A percentile compares a stretch with the other conserved stretches of the same genome.
phyloP scores from a whole-genome alignment of 2,888 invertebrate species.

The Cosmia trapezina region DNA sequence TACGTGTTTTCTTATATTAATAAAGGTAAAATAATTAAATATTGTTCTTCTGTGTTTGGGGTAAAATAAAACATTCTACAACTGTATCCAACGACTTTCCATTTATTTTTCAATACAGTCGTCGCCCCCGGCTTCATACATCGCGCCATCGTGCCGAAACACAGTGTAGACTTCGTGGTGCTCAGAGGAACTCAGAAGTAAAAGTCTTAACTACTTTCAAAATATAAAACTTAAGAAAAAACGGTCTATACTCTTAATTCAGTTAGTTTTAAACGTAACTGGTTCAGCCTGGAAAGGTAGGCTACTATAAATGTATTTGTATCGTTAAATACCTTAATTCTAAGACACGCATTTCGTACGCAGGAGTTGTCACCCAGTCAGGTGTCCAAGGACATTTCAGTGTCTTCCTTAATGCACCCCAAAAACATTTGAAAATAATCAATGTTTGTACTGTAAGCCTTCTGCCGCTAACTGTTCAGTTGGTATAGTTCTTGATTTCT shows the following conservation, averaged over 20 bases:
- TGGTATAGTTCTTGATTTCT: slow-evolving; percentile 1
- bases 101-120: no score
- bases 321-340: background rate
- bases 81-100: no score
- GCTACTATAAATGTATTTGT: background rate
- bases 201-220: background rate
- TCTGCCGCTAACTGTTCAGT: background rate
- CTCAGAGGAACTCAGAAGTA: background rate
- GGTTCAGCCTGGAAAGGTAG: background rate
- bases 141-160: background rate
- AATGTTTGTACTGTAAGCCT: background rate
- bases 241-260: background rate
- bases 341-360: background rate
- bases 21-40: no score
- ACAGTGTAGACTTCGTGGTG: background rate
- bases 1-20: no score
- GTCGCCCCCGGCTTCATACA: slow-evolving; percentile 7
- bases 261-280: background rate
- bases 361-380: background rate
- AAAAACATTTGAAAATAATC: background rate
- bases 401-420: background rate
- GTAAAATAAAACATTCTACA: no score
- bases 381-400: background rate
- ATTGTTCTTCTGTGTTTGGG: no score
- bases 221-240: background rate